These are phyloP conservation scores for Euclidia mi DNA, from an alignment of 2,888 invertebrate species.

Conservation along the genomic window DNA sequence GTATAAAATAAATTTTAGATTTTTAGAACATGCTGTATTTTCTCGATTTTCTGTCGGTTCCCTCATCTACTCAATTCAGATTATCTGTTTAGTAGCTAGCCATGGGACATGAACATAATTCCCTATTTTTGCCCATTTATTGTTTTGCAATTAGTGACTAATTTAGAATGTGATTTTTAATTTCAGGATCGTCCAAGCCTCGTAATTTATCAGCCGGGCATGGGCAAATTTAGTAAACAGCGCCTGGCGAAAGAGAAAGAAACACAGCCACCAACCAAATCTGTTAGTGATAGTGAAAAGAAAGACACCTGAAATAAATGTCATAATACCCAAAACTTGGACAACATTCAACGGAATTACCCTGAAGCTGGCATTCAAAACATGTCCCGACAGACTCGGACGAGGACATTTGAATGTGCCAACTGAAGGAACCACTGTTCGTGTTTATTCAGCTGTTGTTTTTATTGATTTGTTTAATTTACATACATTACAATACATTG, in stretches of 20 bases:
- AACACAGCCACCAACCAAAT: slow-evolving; percentile 66
- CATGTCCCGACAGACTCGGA: slow-evolving; percentile 76
- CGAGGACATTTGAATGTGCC: slow-evolving; percentile 80
- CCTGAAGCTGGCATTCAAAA: slow-evolving; percentile 83
- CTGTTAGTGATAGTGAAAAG: slow-evolving; percentile 84
- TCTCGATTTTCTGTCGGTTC: too few species aligned
- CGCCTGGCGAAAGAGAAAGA: slow-evolving; percentile 88
- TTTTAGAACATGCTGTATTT: too few species aligned
- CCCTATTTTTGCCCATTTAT: slow-evolving; percentile 4
- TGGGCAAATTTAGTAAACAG: slow-evolving; percentile 94
- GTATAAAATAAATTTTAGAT: too few species aligned
- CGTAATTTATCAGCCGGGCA: slow-evolving; percentile 97
- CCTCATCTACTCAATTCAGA: too few species aligned
- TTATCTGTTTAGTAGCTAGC: too few species aligned
- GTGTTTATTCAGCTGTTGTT: slow-evolving; percentile 77
- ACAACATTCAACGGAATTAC: slow-evolving; percentile 87
- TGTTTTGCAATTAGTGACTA: slow-evolving; percentile 11
- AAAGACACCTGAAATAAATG: slow-evolving; percentile 85
- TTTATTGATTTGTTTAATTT: slow-evolving; percentile 77
- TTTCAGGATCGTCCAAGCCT: slow-evolving; percentile 96
- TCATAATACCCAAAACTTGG: slow-evolving; percentile 78
- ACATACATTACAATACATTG: slow-evolving; percentile 76
- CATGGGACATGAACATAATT: too few species aligned
- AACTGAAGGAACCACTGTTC: slow-evolving; percentile 80
- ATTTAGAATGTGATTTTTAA: slow-evolving; percentile 18